A percentile compares a stretch with the other conserved stretches of the same genome.
These are phyloP conservation scores for Monomorium pharaonis DNA, from an alignment of 1,140 invertebrate species.

Conservation along the genomic window DNA sequence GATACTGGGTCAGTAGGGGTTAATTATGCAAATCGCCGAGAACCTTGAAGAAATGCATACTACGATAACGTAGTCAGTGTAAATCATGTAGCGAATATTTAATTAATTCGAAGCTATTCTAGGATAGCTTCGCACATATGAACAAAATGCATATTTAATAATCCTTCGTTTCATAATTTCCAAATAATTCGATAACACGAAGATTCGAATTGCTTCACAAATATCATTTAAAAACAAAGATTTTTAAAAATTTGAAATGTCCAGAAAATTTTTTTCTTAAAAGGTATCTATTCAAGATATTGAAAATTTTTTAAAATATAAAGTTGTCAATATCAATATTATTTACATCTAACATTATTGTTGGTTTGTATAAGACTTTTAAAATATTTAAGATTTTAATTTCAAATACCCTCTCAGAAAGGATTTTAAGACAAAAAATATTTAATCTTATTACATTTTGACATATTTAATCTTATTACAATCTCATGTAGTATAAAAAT, in stretches of 20 bases:
- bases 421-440: no score
- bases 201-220: not conserved
- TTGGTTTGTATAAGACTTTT: not conserved
- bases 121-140: no score
- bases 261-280: not conserved
- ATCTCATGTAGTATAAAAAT: no score
- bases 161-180: not conserved
- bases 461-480: no score
- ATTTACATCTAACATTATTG: not conserved
- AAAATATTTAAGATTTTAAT: no score
- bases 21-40: conserved; percentile 64
- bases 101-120: conserved; percentile 3
- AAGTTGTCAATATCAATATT: not conserved
- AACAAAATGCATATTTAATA: not conserved
- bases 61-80: conserved; percentile 28
- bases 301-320: not conserved
- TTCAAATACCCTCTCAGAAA: no score
- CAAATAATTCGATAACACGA: not conserved
- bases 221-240: not conserved
- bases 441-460: no score
- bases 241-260: not conserved
- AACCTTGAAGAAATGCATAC: conserved; percentile 63
- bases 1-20: conserved; percentile 50
- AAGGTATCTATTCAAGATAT: not conserved
- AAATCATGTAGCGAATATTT: conserved; percentile 3